phyloP scores from a whole-genome alignment of 1,140 invertebrate genomes.

The Physella acuta region DNA sequence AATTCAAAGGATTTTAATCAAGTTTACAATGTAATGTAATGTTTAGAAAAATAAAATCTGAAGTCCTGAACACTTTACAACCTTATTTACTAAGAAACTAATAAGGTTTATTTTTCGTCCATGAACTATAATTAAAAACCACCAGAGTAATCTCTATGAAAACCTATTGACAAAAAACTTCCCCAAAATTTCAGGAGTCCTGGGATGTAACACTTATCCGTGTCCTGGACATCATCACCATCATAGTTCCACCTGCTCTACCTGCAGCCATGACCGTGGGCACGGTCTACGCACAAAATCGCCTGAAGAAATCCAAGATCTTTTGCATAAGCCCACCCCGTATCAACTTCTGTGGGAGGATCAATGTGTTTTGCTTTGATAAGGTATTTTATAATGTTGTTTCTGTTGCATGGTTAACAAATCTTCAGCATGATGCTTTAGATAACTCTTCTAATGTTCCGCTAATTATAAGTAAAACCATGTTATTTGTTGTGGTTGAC shows the following conservation, averaged over 20 bases:
- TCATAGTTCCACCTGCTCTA: slow-evolving; percentile 91
- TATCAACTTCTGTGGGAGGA: slow-evolving; percentile 89
- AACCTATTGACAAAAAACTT: too few species aligned
- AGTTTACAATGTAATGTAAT: too few species aligned
- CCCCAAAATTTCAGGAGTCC: slow-evolving; percentile 42
- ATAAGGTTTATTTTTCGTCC: neutral
- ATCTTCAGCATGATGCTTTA: too few species aligned
- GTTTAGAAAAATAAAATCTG: too few species aligned
- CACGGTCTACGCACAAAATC: slow-evolving; percentile 78
- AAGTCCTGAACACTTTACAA: neutral
- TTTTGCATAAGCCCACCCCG: slow-evolving; percentile 89
- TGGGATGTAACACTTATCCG: slow-evolving; percentile 68
- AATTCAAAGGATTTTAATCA: too few species aligned
- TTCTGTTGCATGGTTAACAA: too few species aligned
- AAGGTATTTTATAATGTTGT: slow-evolving; percentile 72
- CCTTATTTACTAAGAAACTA: neutral
- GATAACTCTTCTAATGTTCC: too few species aligned
- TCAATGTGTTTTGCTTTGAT: slow-evolving; percentile 93
- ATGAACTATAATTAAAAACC: neutral
- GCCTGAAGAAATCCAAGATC: slow-evolving; percentile 74
- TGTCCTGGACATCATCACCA: slow-evolving; percentile 89
- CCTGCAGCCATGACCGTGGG: slow-evolving; percentile 96
- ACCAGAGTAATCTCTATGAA: too few species aligned
- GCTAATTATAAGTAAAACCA: too few species aligned
- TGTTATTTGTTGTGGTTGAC: slow-evolving; percentile 1